Conservation (phyloP, 1,140 invertebrate species). For the Nasonia vitripennis region DNA sequence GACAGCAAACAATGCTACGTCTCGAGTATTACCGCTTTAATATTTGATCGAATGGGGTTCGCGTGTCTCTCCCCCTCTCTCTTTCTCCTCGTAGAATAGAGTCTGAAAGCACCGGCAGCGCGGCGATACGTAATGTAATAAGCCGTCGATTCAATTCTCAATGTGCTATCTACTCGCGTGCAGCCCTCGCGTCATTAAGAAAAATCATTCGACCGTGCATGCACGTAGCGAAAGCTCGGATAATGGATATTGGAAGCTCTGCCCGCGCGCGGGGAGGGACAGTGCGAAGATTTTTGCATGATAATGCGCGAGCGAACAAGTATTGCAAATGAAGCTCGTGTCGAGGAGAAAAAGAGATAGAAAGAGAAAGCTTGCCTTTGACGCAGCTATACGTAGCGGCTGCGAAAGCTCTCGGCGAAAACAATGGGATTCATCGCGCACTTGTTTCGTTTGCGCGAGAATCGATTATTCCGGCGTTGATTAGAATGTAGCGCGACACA, state of each 20-base stretch:
- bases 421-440: constrained; percentile 3
- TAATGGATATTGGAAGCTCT: constrained; percentile 43
- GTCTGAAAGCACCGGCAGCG: not conserved
- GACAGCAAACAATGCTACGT: not conserved
- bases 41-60: constrained; percentile 32
- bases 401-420: not conserved
- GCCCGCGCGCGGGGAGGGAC: not conserved
- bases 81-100: not conserved
- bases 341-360: not conserved
- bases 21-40: constrained; percentile 3
- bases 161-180: constrained; percentile 41
- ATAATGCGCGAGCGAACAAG: constrained; percentile 16
- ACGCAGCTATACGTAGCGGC: not conserved
- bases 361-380: not conserved
- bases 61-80: not conserved
- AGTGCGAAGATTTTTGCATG: constrained; percentile 30
- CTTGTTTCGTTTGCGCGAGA: constrained; percentile 6
- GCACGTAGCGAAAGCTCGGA: not conserved
- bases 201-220: constrained; percentile 15
- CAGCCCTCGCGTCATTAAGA: constrained; percentile 25
- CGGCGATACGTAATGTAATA: constrained; percentile 29
- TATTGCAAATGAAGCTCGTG: not conserved
- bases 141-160: not conserved
- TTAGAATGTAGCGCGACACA: not conserved
- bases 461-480: constrained; percentile 14